A percentile compares a stretch with the other conserved stretches of the same genome.
phyloP scores from a whole-genome alignment of 2,888 invertebrate genomes.

The Prosopocoilus inquinatus region DNA sequence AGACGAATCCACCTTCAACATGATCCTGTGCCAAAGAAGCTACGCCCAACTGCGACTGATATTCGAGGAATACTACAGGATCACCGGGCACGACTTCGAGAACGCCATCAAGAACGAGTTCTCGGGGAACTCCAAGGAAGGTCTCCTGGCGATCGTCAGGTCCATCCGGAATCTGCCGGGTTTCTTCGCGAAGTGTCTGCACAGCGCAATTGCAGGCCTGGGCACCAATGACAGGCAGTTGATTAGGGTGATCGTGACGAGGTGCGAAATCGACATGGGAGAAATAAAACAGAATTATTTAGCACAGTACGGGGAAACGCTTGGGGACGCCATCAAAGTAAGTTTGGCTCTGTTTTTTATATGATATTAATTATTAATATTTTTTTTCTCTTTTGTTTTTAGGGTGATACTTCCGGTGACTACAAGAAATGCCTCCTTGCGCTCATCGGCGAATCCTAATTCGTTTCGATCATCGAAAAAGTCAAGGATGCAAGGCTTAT shows the following conservation, averaged over 20 bases:
- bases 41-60: constrained; percentile 61
- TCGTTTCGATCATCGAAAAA: too few species aligned
- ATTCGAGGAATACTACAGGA: constrained; percentile 64
- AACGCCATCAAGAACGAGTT: constrained; percentile 80
- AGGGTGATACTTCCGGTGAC: too few species aligned
- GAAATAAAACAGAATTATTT: constrained; percentile 81
- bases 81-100: constrained; percentile 77
- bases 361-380: too few species aligned
- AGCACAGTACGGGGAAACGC: constrained; percentile 68
- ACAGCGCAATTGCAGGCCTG: constrained; percentile 85
- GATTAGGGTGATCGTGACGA: constrained; percentile 80
- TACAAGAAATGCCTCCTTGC: too few species aligned
- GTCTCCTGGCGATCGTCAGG: constrained; percentile 76
- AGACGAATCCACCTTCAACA: constrained; percentile 84
- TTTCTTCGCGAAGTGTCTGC: constrained; percentile 83
- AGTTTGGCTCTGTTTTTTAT: too few species aligned
- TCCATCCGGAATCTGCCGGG: constrained; percentile 75
- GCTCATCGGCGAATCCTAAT: too few species aligned
- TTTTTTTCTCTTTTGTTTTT: too few species aligned
- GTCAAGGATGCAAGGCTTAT: too few species aligned
- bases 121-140: constrained; percentile 79
- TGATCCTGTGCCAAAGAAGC: constrained; percentile 77
- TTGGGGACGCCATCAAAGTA: constrained; percentile 80
- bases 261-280: constrained; percentile 80
- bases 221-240: constrained; percentile 86